Evolutionary conservation across 1,140 invertebrate genomes (phyloP).

Genomic region (Leptinotarsa undecemlineata): DNA sequence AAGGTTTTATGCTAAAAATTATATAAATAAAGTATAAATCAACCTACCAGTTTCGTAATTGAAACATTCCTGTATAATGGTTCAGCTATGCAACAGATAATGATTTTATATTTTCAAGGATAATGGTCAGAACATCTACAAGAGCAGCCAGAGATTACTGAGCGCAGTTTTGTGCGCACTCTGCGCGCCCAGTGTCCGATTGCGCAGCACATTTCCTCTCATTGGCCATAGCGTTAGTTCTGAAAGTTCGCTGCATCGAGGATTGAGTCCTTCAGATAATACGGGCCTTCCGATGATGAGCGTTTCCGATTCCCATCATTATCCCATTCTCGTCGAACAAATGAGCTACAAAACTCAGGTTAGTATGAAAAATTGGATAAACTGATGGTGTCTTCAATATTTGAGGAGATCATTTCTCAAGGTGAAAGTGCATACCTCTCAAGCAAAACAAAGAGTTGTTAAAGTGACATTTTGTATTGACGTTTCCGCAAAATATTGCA

Average conservation of each 20-base stretch:
- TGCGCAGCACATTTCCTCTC: constrained; percentile 79
- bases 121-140: constrained; percentile 17
- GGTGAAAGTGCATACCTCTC: no score
- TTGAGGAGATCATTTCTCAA: no score
- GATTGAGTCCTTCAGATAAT: constrained; percentile 71
- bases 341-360: constrained; percentile 77
- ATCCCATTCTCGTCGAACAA: constrained; percentile 80
- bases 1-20: no score
- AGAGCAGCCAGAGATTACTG: constrained; percentile 69
- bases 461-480: no score
- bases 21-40: no score
- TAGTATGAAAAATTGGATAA: constrained; percentile 12
- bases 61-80: no score
- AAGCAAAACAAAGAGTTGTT: no score
- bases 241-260: constrained; percentile 61
- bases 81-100: no score
- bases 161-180: constrained; percentile 82
- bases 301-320: constrained; percentile 72
- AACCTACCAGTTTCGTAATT: no score
- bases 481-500: no score
- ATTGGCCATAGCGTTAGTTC: constrained; percentile 57
- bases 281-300: constrained; percentile 71
- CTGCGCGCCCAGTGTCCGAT: constrained; percentile 76
- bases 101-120: constrained; percentile 1
- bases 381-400: no score